Percentiles rank a stretch among this genome's conserved stretches.
Evolutionary conservation across 23 tunicate species (phyloP).

Genomic region (Trididemnum nubilum): DNA sequence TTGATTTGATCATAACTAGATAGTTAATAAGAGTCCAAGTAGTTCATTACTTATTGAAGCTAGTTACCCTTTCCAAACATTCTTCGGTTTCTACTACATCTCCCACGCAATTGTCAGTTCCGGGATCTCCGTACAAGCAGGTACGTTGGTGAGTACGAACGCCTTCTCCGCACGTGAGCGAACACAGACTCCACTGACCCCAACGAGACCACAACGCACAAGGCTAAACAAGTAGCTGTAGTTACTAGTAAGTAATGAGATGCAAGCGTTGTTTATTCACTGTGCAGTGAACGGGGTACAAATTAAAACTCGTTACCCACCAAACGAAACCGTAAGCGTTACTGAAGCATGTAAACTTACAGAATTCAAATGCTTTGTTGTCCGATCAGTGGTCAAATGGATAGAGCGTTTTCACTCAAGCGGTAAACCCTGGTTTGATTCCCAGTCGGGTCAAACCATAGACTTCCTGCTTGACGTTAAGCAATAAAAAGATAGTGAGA

Average conservation of each 20-base stretch:
- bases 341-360: no score
- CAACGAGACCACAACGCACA: slow-evolving; percentile 73
- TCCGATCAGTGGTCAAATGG: no score
- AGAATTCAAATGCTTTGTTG: no score
- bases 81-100: background rate
- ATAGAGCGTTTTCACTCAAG: no score
- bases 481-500: background rate
- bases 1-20: no score
- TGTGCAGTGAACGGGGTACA: background rate
- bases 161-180: slow-evolving; percentile 46
- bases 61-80: slow-evolving; percentile 32
- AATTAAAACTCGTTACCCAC: background rate
- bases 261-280: no score
- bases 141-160: slow-evolving; percentile 37
- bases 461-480: background rate
- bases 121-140: slow-evolving; percentile 54
- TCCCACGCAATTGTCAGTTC: slow-evolving; percentile 28
- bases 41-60: no score
- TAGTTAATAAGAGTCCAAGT: no score
- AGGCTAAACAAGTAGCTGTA: slow-evolving; percentile 36
- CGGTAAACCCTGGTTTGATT: background rate
- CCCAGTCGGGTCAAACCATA: background rate
- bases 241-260: no score
- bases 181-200: slow-evolving; percentile 62
- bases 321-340: no score